These are phyloP conservation scores for Oreochromis aureus DNA, from an alignment of 2,113 vertebrate genomes.

Conservation along the genomic window DNA sequence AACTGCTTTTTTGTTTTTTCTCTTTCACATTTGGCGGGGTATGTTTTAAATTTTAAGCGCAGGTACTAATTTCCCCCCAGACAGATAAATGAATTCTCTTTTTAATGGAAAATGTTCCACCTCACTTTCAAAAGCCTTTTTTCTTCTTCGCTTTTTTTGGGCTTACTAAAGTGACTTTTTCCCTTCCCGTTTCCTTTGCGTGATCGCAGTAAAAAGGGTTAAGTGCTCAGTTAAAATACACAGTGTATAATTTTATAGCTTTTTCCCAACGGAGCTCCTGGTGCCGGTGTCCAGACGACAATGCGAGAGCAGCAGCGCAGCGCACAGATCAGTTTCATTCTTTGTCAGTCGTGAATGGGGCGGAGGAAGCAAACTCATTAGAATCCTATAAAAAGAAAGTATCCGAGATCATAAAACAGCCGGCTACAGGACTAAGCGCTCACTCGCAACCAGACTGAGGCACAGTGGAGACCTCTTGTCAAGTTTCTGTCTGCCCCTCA, in stretches of 20 bases:
- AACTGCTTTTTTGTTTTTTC: neutral
- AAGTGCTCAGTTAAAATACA: slow-evolving; percentile 60
- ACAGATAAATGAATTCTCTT: neutral
- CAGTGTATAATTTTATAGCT: slow-evolving; percentile 65
- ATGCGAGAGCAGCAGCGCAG: slow-evolving; percentile 42
- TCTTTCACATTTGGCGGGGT: neutral
- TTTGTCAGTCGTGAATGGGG: slow-evolving; percentile 73
- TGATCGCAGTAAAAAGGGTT: slow-evolving; percentile 42
- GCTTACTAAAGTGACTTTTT: neutral
- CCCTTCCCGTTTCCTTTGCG: neutral
- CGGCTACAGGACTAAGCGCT: slow-evolving; percentile 42
- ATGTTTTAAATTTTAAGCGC: neutral
- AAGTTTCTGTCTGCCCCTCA: slow-evolving; percentile 6
- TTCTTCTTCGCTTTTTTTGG: neutral
- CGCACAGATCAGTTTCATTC: slow-evolving; percentile 65
- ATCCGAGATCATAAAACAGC: slow-evolving; percentile 68
- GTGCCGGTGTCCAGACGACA: slow-evolving; percentile 62
- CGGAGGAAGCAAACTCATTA: slow-evolving; percentile 72
- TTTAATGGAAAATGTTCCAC: neutral
- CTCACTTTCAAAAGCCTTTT: neutral
- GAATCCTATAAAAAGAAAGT: slow-evolving; percentile 75
- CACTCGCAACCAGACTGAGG: slow-evolving; percentile 45
- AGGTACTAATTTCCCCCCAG: neutral
- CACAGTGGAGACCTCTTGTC: slow-evolving; percentile 32
- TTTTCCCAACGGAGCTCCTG: slow-evolving; percentile 50